Percentiles rank a stretch among this genome's conserved stretches.
Evolutionary conservation across 2,888 invertebrate genomes (phyloP).

Genomic region (Pristionchus japonicus): DNA sequence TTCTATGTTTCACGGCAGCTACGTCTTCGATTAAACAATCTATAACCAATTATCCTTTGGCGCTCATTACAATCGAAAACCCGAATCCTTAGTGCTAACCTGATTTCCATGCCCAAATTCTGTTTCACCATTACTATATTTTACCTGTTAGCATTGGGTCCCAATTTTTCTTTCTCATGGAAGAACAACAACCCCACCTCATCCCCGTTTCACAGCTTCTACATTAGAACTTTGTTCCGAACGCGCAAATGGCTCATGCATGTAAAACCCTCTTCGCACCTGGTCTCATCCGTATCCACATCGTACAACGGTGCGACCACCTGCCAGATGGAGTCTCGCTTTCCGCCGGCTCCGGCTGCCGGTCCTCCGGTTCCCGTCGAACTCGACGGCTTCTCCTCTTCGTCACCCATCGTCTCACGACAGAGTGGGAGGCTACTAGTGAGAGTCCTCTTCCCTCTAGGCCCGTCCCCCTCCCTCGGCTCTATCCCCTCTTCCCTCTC

Average conservation of each 20-base stretch:
- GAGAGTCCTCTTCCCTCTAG: neutral
- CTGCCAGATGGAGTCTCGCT: conserved; percentile 38
- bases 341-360: neutral
- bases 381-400: conserved; percentile 17
- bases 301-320: conserved; percentile 3
- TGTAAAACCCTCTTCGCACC: too few species aligned
- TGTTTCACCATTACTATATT: too few species aligned
- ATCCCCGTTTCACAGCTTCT: too few species aligned
- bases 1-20: neutral
- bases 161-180: too few species aligned
- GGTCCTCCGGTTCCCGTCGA: neutral
- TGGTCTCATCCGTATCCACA: conserved; percentile 22
- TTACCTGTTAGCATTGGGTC: too few species aligned
- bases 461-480: conserved; percentile 10
- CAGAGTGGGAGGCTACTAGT: neutral
- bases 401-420: neutral
- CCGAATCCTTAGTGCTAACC: neutral
- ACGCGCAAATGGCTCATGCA: too few species aligned
- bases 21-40: too few species aligned
- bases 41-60: neutral
- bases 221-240: too few species aligned
- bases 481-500: neutral
- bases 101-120: neutral
- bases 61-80: neutral
- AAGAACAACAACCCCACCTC: neutral